Evolutionary conservation across 2,113 vertebrate species (phyloP), one percentile per base, ranked within the genome.

Genomic region (Prinia subflava): DNA sequence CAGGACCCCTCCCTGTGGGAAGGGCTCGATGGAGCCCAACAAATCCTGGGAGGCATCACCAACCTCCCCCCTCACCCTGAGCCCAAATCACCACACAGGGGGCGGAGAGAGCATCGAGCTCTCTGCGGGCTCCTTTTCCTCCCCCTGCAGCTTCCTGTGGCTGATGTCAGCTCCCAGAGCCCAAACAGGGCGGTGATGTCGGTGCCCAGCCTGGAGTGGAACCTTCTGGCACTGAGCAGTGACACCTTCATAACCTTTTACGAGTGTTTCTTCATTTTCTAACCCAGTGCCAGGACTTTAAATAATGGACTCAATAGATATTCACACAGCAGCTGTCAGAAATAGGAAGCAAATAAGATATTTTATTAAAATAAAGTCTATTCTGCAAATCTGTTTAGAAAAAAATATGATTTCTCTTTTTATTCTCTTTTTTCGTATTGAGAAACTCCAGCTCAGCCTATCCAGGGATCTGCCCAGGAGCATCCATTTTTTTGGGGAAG

Each of bases 21-120:
- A 80, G 46, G 63, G 30, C 18, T 27, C 11, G n/a, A 8, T 1
- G 56, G 18, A 55, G 7, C 42, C 13, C 22, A 7, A 0, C 4
- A 2, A 10, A 1, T 21, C 49, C 69, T 47, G 5, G 3, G 52
- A 30, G 44, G 59, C 30, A 57, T 11, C 16, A 1, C 2, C 63
- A 11, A 14, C 24, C n/a, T 42, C 33, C 24, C 9, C 0, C 2
- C 23, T 37, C 50, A 14, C 8, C 5, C 7, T 0, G 0, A 41
- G 17, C 35, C 50, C 65, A 15, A 7, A 10, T 1, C 62, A 10
- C 2, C 9, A 1, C 27, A 4, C 19, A 2, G 5, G 7, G 5
- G 7, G 6, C 27, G 37, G 13, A 42, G 74, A 33, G 52, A 16
- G 27, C 30, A 31, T 5, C 25, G 52, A 68, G 56, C 6, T 59